Evolutionary conservation across 2,797 vertebrate genomes (phyloP), one percentile per base, ranked within the genome.

Genomic region (Microhierax caerulescens): DNA sequence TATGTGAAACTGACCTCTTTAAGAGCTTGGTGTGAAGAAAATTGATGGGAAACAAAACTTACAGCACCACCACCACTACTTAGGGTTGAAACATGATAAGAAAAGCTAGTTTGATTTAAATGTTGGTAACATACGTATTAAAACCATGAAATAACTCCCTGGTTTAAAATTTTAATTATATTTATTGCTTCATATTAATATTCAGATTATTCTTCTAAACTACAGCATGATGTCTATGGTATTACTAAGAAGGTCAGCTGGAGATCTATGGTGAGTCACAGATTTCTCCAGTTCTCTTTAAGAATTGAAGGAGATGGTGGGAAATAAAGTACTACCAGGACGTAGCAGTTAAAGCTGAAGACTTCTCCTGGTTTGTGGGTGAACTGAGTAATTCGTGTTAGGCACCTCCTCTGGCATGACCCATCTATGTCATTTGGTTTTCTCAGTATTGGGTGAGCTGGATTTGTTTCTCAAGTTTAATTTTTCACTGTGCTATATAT

Each of bases 61-160:
- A 16, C 0, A 63, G n/a, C 41, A 50, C 19, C 32, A 7, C 11
- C 7, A 2, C 34, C 28, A 13, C 36, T 37, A 4, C 23, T 68
- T 57, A 37, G 36, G 19, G 6, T 32, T 83, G 45, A 77, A 90
- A 60, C 16, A 45, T 43, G 21, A 0, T 64, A 41, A 65, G 50
- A 65, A 67, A 60, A 32, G 3, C 28, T 77, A 12, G 7, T 68
- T 91, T 2, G 7, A 41, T 81, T 72, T 50, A 53, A 36, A 41
- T 37, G 6, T 50, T 85, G 30, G 27, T 81, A 59, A 20, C 7
- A 9, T 74, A 18, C 11, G 1, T 61, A 24, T 28, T 75, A 32
- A 48, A 88, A 10, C 27, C 8, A n/a, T 73, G 22, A 47, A 78
- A 77, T 61, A 50, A 39, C 12, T 73, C 30, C 10, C 2, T 19